phyloP scores from a whole-genome alignment of 2,888 invertebrate species.

The Synergus laeviventris region DNA sequence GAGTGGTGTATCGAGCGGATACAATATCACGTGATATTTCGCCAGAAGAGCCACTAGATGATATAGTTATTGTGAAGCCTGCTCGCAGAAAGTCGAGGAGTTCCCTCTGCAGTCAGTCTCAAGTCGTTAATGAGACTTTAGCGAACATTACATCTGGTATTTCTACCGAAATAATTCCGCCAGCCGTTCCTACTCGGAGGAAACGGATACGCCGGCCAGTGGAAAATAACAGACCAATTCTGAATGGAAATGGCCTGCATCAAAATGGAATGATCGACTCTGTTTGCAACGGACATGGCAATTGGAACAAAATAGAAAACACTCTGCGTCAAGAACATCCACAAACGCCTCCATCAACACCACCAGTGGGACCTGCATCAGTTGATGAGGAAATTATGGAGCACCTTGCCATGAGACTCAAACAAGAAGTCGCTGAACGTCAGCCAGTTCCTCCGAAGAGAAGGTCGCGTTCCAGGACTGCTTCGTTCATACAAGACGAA shows the following conservation, averaged over 20 bases:
- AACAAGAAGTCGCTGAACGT: slow-evolving; percentile 82
- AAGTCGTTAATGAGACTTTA: slow-evolving; percentile 44
- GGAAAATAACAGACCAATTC: slow-evolving; percentile 23
- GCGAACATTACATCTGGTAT: slow-evolving; percentile 21
- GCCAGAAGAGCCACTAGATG: slow-evolving; percentile 66
- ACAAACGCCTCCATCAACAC: slow-evolving; percentile 47
- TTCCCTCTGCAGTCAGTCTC: slow-evolving; percentile 67
- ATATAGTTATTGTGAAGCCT: slow-evolving; percentile 72
- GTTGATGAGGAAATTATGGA: neutral
- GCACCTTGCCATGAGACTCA: slow-evolving; percentile 2
- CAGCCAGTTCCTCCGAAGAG: slow-evolving; percentile 78
- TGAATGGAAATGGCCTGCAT: slow-evolving; percentile 12
- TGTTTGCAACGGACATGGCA: slow-evolving; percentile 60
- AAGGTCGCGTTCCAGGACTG: slow-evolving; percentile 78
- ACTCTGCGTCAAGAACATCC: slow-evolving; percentile 42
- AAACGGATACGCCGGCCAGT: slow-evolving; percentile 56
- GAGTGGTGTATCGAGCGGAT: slow-evolving; percentile 68
- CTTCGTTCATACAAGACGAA: slow-evolving; percentile 78
- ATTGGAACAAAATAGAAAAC: slow-evolving; percentile 7
- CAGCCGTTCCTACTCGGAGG: slow-evolving; percentile 62
- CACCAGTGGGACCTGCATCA: slow-evolving; percentile 39
- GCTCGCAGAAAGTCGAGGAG: slow-evolving; percentile 68
- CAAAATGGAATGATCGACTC: slow-evolving; percentile 44
- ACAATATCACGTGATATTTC: slow-evolving; percentile 49
- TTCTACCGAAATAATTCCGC: slow-evolving; percentile 52